Evolutionary conservation across 2,888 invertebrate species (phyloP).

Genomic region (Heliconius charithonia): DNA sequence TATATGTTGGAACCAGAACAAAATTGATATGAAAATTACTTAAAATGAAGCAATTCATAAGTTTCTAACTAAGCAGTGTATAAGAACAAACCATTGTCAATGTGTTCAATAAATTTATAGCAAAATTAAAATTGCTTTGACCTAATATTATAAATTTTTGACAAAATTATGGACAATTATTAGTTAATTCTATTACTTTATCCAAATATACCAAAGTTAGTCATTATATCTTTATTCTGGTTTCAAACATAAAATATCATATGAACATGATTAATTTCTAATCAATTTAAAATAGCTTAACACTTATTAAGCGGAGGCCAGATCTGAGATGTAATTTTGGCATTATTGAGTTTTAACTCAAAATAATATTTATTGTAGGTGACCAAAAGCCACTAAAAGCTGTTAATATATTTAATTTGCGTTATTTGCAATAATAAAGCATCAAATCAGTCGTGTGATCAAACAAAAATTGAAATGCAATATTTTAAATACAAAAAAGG

Average conservation of each 20-base stretch:
- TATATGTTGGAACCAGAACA: slow-evolving; percentile 47
- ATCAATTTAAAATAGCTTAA: slow-evolving; percentile 48
- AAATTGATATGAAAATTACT: neutral
- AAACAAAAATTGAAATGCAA: slow-evolving; percentile 52
- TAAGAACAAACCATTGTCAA: neutral
- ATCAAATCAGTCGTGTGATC: slow-evolving; percentile 53
- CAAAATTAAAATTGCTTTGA: slow-evolving; percentile 1
- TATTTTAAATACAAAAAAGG: slow-evolving; percentile 60
- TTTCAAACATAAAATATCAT: slow-evolving; percentile 41
- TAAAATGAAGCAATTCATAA: slow-evolving; percentile 15
- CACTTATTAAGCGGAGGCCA: slow-evolving; percentile 48
- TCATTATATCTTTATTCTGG: slow-evolving; percentile 30
- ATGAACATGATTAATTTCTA: slow-evolving; percentile 40
- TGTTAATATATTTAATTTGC: slow-evolving; percentile 43
- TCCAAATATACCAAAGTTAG: neutral
- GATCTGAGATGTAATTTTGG: slow-evolving; percentile 45
- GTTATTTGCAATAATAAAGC: slow-evolving; percentile 49
- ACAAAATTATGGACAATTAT: slow-evolving; percentile 14
- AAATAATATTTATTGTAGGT: slow-evolving; percentile 25
- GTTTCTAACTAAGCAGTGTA: slow-evolving; percentile 15
- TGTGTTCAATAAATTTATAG: neutral
- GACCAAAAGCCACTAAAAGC: slow-evolving; percentile 45
- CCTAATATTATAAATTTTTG: neutral
- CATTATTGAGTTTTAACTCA: slow-evolving; percentile 46
- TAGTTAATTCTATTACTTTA: neutral